A percentile compares a stretch with the other conserved stretches of the same genome.
These are phyloP conservation scores for Eubasilissa regina DNA, from an alignment of 1,140 invertebrate species.

Conservation along the genomic window DNA sequence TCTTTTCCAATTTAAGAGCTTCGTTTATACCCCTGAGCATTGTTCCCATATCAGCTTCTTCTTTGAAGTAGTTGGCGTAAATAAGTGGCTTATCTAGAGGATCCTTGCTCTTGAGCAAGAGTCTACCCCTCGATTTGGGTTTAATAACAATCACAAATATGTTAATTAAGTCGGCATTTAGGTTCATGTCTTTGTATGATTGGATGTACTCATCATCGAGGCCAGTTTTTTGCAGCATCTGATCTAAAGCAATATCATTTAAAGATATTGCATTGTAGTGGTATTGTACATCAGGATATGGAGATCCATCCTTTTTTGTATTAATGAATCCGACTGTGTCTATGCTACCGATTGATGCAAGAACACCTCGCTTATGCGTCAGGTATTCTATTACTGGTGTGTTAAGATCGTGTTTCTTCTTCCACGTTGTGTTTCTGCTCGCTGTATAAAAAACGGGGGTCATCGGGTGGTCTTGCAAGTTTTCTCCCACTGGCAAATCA, in stretches of 20 bases:
- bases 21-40: constrained; percentile 74
- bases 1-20: constrained; percentile 69
- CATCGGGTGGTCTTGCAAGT: constrained; percentile 76
- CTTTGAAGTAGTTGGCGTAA: constrained; percentile 78
- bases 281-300: constrained; percentile 53
- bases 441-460: constrained; percentile 42
- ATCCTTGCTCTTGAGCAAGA: constrained; percentile 74
- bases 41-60: constrained; percentile 71
- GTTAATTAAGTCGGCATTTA: constrained; percentile 66
- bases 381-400: constrained; percentile 13
- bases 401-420: constrained; percentile 10
- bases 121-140: constrained; percentile 75
- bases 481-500: constrained; percentile 81
- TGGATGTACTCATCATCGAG: constrained; percentile 37
- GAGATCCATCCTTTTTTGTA: constrained; percentile 49
- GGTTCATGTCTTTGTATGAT: constrained; percentile 59
- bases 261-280: constrained; percentile 1
- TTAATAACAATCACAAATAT: constrained; percentile 68
- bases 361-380: constrained; percentile 16
- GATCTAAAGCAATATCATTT: not conserved
- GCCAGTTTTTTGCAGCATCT: constrained; percentile 23
- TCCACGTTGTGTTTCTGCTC: not conserved
- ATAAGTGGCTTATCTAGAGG: constrained; percentile 77
- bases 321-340: constrained; percentile 59
- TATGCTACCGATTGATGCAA: constrained; percentile 20